Evolutionary conservation across 2,113 vertebrate species (phyloP).

Genomic region (Parotia lawesii): DNA sequence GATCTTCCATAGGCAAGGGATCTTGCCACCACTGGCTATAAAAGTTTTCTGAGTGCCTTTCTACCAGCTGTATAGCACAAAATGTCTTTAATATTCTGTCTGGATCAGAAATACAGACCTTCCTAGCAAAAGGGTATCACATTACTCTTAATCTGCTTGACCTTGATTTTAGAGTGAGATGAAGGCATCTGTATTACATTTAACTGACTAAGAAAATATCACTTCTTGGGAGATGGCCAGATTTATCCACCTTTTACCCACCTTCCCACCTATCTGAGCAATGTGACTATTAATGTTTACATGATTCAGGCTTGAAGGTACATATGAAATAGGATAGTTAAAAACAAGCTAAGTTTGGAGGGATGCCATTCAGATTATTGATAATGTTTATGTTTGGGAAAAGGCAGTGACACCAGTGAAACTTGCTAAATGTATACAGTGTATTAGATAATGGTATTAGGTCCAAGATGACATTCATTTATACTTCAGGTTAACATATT

Average conservation of each 20-base stretch:
- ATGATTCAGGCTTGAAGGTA: neutral
- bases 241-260: neutral
- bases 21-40: neutral
- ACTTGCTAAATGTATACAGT: neutral
- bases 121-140: neutral
- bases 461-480: neutral
- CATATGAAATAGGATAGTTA: neutral
- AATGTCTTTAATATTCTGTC: neutral
- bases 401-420: neutral
- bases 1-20: neutral
- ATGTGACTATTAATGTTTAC: neutral
- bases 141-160: conserved; percentile 26
- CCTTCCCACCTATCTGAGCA: neutral
- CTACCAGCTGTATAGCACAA: neutral
- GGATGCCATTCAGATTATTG: neutral
- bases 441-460: neutral
- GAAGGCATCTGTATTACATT: conserved; percentile 27
- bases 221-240: neutral
- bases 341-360: neutral
- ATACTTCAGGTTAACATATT: neutral
- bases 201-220: conserved; percentile 29
- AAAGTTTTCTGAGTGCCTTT: neutral
- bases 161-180: conserved; percentile 26
- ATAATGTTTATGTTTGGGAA: neutral
- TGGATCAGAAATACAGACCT: neutral